Conservation (phyloP, 30 jellyfish, hydroid and myxozoan genomes). For the Aurelia aurita complex sp. Pacific region DNA sequence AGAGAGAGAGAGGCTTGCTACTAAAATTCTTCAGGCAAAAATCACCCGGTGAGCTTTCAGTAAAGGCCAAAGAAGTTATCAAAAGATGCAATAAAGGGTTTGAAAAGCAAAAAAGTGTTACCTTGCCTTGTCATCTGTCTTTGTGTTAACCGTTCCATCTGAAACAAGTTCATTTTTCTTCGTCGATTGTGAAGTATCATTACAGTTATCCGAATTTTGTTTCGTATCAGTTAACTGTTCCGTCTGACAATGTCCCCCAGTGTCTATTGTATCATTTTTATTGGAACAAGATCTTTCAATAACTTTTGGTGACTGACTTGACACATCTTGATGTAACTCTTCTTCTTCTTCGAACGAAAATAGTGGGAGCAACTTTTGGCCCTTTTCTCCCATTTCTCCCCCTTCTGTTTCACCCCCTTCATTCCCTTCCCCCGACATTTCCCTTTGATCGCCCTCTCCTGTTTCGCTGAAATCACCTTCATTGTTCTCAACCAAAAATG, state of each 20-base stretch:
- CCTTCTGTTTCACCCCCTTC: constrained; percentile 4
- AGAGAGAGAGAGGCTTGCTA: too few relatives aligned
- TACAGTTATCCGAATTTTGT: too few relatives aligned
- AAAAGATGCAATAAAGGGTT: too few relatives aligned
- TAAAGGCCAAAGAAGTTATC: neutral
- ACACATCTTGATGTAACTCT: neutral
- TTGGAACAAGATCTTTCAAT: too few relatives aligned
- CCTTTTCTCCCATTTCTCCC: constrained; percentile 14
- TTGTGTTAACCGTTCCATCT: neutral
- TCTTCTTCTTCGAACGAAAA: constrained; percentile 35
- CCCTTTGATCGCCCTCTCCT: neutral
- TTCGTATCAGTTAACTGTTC: too few relatives aligned
- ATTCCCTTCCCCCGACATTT: neutral
- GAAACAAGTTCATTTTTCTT: neutral
- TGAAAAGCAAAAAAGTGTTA: constrained; percentile 36
- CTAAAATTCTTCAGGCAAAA: neutral
- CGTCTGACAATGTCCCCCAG: too few relatives aligned
- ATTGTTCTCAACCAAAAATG: neutral
- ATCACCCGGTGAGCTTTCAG: neutral
- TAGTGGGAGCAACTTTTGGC: constrained; percentile 17
- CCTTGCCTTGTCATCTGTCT: constrained; percentile 87
- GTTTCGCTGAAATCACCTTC: neutral
- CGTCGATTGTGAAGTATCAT: too few relatives aligned
- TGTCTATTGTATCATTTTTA: too few relatives aligned
- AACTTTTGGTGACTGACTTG: too few relatives aligned